Conservation (phyloP, 2,113 vertebrate species). For the Ia io region DNA sequence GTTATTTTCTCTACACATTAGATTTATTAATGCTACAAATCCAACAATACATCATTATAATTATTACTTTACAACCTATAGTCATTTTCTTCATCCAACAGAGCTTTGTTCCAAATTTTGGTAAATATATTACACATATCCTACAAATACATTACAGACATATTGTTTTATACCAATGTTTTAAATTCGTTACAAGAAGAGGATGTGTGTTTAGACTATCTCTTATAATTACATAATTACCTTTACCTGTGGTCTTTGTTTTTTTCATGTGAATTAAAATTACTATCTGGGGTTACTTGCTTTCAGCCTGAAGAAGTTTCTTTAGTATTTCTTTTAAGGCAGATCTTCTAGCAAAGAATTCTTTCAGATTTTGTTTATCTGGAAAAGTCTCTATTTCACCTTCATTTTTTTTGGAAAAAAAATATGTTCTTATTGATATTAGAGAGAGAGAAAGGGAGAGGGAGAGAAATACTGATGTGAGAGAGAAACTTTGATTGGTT, state of each 20-base stretch:
- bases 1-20: neutral
- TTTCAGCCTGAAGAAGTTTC: neutral
- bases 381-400: no score
- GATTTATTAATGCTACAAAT: neutral
- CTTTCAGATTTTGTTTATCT: no score
- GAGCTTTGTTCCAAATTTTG: neutral
- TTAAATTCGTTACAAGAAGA: conserved; percentile 9
- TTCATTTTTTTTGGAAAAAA: no score
- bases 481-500: no score
- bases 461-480: no score
- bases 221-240: no score
- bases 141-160: neutral
- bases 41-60: neutral
- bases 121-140: neutral
- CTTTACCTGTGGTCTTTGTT: no score
- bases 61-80: neutral
- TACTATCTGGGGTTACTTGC: neutral
- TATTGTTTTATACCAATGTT: neutral
- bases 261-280: no score
- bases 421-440: no score
- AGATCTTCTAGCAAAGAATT: neutral
- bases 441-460: no score
- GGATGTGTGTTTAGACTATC: neutral
- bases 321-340: neutral
- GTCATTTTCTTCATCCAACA: neutral